Conservation (phyloP, 2,113 vertebrate species). For the Prolemur simus region DNA sequence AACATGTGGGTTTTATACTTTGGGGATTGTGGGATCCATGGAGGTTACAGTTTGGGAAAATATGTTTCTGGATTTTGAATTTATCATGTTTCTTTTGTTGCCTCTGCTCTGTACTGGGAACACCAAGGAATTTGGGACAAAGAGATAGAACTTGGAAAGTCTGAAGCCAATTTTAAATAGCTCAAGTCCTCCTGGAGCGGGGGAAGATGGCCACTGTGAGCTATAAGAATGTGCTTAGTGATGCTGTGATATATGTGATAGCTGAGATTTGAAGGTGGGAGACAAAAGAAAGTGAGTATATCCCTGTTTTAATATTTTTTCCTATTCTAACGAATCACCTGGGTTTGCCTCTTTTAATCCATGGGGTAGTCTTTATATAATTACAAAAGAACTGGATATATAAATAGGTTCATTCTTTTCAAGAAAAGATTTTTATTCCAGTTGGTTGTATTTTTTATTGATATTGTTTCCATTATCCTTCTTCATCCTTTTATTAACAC, state of each 20-base stretch:
- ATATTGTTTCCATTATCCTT: background rate
- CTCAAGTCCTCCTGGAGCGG: background rate
- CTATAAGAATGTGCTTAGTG: background rate
- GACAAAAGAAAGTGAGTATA: background rate
- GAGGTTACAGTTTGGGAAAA: background rate
- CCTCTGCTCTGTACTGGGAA: background rate
- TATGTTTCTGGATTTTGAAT: background rate
- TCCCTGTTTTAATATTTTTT: background rate
- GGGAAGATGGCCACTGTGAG: background rate
- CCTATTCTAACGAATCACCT: background rate
- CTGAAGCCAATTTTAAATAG: background rate
- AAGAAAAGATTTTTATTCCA: background rate
- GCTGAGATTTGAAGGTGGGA: background rate
- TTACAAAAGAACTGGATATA: background rate
- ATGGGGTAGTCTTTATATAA: background rate
- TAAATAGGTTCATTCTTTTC: background rate
- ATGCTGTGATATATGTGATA: background rate
- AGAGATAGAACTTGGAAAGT: background rate
- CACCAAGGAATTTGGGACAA: background rate
- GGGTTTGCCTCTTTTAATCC: background rate
- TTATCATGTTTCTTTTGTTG: background rate
- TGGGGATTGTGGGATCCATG: background rate
- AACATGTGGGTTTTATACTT: background rate
- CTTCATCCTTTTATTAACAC: background rate
- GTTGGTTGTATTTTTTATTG: background rate